A percentile compares a stretch with the other conserved stretches of the same genome.
Conservation (phyloP, 2,888 invertebrate genomes). For the Cheilosia variabilis region DNA sequence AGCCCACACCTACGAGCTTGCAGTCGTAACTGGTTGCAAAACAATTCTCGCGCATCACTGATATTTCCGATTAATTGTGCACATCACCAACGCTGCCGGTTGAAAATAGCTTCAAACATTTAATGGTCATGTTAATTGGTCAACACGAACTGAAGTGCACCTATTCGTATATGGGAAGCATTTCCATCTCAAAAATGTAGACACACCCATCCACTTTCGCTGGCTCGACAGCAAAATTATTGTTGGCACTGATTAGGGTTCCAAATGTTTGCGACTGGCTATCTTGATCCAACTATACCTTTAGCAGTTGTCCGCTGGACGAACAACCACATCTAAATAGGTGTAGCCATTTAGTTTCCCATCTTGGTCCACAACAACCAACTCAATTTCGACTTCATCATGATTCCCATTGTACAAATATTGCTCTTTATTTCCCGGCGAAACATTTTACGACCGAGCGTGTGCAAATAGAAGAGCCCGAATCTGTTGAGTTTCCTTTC, state of each 20-base stretch:
- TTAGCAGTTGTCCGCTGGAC: conserved; percentile 17
- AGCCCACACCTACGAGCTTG: neutral
- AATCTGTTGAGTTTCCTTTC: conserved; percentile 13
- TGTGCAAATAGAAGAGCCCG: neutral
- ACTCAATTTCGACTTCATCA: conserved; percentile 44
- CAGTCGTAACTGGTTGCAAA: conserved; percentile 14
- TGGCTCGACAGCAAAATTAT: conserved; percentile 14
- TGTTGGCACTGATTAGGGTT: conserved; percentile 31
- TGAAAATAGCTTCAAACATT: conserved; percentile 21
- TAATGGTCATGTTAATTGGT: conserved; percentile 48
- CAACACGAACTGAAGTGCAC: conserved; percentile 32
- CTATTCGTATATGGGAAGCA: conserved; percentile 1
- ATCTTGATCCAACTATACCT: conserved; percentile 42
- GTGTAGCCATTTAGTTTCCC: conserved; percentile 13
- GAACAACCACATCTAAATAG: conserved; percentile 15
- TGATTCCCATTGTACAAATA: conserved; percentile 48
- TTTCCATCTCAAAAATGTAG: neutral
- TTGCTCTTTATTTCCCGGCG: conserved; percentile 13
- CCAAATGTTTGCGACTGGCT: conserved; percentile 7
- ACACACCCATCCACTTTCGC: conserved; percentile 1
- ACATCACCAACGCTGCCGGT: conserved; percentile 9
- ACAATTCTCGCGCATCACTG: conserved; percentile 10
- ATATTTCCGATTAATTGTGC: conserved; percentile 29
- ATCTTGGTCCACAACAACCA: conserved; percentile 39
- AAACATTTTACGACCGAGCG: conserved; percentile 23